phyloP scores from a whole-genome alignment of 2,797 vertebrate species.

The Sebastes taczanowskii region DNA sequence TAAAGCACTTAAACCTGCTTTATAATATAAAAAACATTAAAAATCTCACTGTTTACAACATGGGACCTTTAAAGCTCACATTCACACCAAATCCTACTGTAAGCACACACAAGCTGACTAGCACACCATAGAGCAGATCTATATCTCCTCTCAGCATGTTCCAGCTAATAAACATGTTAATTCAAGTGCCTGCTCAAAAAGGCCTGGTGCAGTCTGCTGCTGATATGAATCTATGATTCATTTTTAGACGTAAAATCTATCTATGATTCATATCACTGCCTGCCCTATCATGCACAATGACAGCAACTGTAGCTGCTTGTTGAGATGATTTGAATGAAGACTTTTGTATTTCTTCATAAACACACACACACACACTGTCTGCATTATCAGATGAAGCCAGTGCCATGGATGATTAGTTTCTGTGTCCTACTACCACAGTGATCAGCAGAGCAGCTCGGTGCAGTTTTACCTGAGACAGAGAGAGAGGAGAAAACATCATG shows the following conservation, averaged over 20 bases:
- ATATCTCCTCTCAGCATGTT: background rate
- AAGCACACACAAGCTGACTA: background rate
- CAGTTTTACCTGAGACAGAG: constrained; percentile 59
- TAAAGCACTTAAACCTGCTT: too few species aligned
- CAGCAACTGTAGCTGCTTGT: background rate
- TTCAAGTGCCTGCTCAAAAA: background rate
- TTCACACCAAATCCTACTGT: background rate
- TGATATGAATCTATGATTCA: background rate
- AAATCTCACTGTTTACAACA: too few species aligned
- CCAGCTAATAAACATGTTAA: constrained; percentile 11
- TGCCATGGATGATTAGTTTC: background rate
- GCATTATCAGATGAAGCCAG: background rate
- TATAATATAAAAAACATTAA: too few species aligned
- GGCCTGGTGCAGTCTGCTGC: background rate
- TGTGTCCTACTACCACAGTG: background rate
- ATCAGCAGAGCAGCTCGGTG: background rate
- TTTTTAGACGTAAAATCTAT: too few species aligned
- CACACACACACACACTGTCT: background rate
- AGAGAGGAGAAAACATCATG: constrained; percentile 63
- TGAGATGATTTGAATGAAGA: background rate
- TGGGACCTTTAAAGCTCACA: background rate
- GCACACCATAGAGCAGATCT: background rate
- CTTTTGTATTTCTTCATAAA: background rate
- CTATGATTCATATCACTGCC: background rate
- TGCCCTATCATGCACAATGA: background rate